Percentiles rank a stretch among this genome's conserved stretches.
phyloP scores from a whole-genome alignment of 1,140 invertebrate genomes.

The Ptiloglossa arizonensis region DNA sequence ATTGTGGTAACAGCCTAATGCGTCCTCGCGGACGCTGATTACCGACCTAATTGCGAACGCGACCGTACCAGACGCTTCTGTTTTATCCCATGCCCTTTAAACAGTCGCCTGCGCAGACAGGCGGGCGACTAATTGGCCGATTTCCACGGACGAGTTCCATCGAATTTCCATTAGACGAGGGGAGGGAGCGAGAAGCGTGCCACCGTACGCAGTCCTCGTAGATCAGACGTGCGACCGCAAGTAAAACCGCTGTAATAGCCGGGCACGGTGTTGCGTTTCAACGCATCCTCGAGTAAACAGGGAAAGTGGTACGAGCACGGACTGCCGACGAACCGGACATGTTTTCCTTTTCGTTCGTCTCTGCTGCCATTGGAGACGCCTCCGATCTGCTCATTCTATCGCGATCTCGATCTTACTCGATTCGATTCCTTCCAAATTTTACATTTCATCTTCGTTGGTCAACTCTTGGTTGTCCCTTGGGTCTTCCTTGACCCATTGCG shows the following conservation, averaged over 20 bases:
- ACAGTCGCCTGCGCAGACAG: background rate
- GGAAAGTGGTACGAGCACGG: slow-evolving; percentile 55
- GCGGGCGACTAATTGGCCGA: slow-evolving; percentile 40
- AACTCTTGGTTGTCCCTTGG: no score
- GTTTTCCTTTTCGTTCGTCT: slow-evolving; percentile 55
- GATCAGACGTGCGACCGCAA: slow-evolving; percentile 42
- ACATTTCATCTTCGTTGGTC: no score
- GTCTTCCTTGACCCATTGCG: no score
- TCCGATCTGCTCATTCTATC: background rate
- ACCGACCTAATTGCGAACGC: slow-evolving; percentile 40
- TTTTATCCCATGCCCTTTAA: slow-evolving; percentile 35
- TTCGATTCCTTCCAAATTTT: no score
- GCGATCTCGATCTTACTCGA: no score
- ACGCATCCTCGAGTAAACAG: slow-evolving; percentile 38
- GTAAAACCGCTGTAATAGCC: slow-evolving; percentile 21
- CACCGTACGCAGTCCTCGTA: slow-evolving; percentile 36
- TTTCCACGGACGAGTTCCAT: slow-evolving; percentile 40
- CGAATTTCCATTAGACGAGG: slow-evolving; percentile 32
- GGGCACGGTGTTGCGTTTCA: slow-evolving; percentile 4
- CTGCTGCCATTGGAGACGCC: background rate
- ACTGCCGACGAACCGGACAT: slow-evolving; percentile 48
- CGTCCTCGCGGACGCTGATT: slow-evolving; percentile 16
- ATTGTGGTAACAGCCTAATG: background rate
- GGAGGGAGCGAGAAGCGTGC: background rate
- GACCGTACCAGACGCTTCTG: background rate